Conservation (phyloP, 2,113 vertebrate genomes). For the Leiothrix lutea region DNA sequence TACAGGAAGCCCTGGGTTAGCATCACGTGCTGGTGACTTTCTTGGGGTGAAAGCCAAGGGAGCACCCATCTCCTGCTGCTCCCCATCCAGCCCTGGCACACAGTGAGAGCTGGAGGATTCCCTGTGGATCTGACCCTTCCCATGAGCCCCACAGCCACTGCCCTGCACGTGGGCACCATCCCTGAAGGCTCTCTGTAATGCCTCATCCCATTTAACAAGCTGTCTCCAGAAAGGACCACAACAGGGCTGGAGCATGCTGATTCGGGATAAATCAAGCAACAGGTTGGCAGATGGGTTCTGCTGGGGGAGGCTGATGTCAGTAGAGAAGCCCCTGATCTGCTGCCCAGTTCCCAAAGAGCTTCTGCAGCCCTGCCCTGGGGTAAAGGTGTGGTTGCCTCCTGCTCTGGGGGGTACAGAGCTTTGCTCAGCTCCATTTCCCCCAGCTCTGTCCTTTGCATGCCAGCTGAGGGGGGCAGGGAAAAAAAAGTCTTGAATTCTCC, state of each 20-base stretch:
- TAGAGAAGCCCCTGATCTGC: background rate
- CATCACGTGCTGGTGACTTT: background rate
- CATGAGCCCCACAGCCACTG: background rate
- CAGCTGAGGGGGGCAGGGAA: accelerated
- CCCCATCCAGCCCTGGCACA: background rate
- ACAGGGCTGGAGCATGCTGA: background rate
- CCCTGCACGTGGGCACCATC: accelerated
- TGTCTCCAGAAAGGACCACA: background rate
- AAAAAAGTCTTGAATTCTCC: background rate
- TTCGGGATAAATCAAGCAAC: background rate
- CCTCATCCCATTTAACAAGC: background rate
- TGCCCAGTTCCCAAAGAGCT: background rate
- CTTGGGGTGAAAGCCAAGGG: background rate
- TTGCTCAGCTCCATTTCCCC: background rate
- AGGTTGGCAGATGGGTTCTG: background rate
- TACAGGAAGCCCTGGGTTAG: background rate
- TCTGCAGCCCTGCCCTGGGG: background rate
- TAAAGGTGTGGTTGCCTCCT: background rate
- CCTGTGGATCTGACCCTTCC: background rate
- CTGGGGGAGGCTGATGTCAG: background rate
- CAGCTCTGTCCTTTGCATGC: background rate
- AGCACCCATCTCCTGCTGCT: background rate
- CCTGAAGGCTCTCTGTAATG: background rate
- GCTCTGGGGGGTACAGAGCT: background rate
- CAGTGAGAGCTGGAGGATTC: background rate